phyloP scores from a whole-genome alignment of 2,113 vertebrate genomes.

The Epinephelus fuscoguttatus region DNA sequence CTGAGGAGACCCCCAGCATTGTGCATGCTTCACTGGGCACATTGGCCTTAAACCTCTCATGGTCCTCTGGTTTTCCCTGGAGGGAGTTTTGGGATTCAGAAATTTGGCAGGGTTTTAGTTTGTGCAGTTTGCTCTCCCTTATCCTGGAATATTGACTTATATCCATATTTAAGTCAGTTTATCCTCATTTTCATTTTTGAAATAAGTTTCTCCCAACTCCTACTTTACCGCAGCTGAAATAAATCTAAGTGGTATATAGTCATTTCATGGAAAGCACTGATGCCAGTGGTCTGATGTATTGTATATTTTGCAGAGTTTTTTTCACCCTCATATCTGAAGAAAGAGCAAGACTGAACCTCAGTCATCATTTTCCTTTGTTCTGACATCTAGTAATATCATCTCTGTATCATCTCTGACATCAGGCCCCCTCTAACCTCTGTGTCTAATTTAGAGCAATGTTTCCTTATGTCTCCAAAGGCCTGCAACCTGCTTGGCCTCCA shows the following conservation, averaged over 20 bases:
- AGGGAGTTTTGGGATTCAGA: slow-evolving; percentile 43
- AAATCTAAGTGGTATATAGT: background rate
- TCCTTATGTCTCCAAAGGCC: background rate
- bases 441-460: slow-evolving; percentile 1
- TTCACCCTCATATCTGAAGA: background rate
- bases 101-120: slow-evolving; percentile 19
- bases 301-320: background rate
- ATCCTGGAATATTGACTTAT: slow-evolving; percentile 20
- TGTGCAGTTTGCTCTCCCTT: background rate
- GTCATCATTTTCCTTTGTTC: background rate
- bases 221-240: background rate
- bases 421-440: background rate
- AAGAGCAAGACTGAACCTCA: background rate
- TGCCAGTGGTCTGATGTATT: background rate
- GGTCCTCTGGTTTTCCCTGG: slow-evolving; percentile 49
- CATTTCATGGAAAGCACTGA: background rate
- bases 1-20: slow-evolving; percentile 62
- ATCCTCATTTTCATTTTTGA: slow-evolving; percentile 1
- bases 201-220: background rate
- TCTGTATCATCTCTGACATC: background rate
- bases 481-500: background rate
- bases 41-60: slow-evolving; percentile 66
- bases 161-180: slow-evolving; percentile 18
- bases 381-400: background rate
- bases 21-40: slow-evolving; percentile 74